Evolutionary conservation across 2,113 vertebrate species (phyloP).

Genomic region (Crotophaga sulcirostris): DNA sequence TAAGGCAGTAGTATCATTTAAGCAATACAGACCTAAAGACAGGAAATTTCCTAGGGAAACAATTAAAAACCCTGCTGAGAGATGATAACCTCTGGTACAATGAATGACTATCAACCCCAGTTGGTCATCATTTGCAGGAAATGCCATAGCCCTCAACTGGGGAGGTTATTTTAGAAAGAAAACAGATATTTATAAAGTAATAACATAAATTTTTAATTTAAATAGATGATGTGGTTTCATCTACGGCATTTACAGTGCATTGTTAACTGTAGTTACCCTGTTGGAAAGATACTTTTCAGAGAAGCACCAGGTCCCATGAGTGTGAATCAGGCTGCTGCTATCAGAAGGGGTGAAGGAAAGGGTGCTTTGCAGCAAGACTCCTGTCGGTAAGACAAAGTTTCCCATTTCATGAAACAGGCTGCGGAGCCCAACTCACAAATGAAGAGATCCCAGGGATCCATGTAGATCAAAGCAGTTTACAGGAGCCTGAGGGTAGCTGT

Average conservation of each 20-base stretch:
- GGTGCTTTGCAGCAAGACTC: background rate
- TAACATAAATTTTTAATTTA: background rate
- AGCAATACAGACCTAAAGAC: background rate
- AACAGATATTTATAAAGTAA: background rate
- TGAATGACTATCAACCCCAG: background rate
- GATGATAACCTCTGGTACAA: background rate
- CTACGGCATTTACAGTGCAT: background rate
- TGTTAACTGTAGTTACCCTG: background rate
- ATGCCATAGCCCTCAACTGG: background rate
- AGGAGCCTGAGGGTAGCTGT: constrained; percentile 22
- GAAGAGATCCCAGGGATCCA: constrained; percentile 21
- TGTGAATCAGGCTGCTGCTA: background rate
- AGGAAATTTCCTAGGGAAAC: background rate
- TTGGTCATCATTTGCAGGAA: background rate
- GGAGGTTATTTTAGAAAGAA: background rate
- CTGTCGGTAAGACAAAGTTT: background rate
- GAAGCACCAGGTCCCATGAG: background rate
- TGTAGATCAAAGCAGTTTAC: constrained; percentile 17
- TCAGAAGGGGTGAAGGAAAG: background rate
- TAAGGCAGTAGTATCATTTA: background rate
- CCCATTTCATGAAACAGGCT: background rate
- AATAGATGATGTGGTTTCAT: background rate
- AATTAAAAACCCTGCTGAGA: background rate
- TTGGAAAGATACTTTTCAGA: background rate
- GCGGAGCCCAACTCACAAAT: background rate